Conservation (phyloP, 2,888 invertebrate genomes). For the Gonocerus acuteangulatus region DNA sequence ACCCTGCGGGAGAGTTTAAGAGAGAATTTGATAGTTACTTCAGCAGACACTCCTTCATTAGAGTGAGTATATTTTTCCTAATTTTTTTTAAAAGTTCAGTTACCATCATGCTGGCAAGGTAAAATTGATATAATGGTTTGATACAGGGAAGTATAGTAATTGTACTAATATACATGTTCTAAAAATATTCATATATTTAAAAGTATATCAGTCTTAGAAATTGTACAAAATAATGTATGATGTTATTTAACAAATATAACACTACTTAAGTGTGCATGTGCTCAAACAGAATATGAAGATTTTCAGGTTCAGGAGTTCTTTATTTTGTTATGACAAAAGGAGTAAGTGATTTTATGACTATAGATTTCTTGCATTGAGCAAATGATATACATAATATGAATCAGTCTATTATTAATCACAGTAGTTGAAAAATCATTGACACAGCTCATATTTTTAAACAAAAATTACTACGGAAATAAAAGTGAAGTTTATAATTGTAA, state of each 20-base stretch:
- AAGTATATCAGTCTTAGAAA: conserved; percentile 13
- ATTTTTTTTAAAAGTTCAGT: no score
- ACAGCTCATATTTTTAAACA: conserved; percentile 11
- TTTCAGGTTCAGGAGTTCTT: not conserved
- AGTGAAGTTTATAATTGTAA: conserved; percentile 2
- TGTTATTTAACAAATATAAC: not conserved
- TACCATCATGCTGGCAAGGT: no score
- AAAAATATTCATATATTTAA: conserved; percentile 2
- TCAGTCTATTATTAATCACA: conserved; percentile 23
- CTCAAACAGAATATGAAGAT: not conserved
- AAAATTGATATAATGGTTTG: no score
- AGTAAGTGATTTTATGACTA: not conserved
- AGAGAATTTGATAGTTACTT: no score
- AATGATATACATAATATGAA: conserved; percentile 11
- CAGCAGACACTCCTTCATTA: no score
- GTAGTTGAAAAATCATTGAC: conserved; percentile 20
- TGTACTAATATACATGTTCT: not conserved
- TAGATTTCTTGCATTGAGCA: conserved; percentile 16
- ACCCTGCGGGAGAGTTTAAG: no score
- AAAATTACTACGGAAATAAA: not conserved
- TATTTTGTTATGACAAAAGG: not conserved
- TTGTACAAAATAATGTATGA: conserved; percentile 7
- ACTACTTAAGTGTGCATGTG: conserved; percentile 1
- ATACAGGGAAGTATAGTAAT: no score
- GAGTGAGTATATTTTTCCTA: no score